phyloP scores from a whole-genome alignment of 2,113 vertebrate genomes.

The Thinocorus orbignyianus region DNA sequence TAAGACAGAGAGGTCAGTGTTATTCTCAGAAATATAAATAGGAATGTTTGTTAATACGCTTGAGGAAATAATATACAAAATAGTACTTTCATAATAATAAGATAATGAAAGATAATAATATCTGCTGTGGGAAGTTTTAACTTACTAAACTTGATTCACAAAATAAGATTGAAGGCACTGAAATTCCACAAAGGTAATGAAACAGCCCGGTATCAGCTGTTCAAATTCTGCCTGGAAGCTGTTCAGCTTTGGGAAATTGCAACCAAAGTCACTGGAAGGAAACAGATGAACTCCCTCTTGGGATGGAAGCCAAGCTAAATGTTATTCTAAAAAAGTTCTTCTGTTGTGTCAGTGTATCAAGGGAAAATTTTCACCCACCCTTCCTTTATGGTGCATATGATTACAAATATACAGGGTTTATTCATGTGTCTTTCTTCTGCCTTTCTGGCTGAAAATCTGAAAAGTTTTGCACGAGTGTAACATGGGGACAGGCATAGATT shows the following conservation, averaged over 20 bases:
- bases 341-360: not conserved
- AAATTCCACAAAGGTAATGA: not conserved
- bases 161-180: not conserved
- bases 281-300: not conserved
- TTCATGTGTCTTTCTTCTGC: not conserved
- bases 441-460: not conserved
- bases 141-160: not conserved
- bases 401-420: not conserved
- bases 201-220: not conserved
- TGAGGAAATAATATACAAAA: not conserved
- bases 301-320: not conserved
- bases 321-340: not conserved
- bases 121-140: not conserved
- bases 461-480: not conserved
- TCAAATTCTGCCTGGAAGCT: not conserved
- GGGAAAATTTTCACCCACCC: not conserved
- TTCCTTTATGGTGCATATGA: not conserved
- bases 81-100: not conserved
- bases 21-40: not conserved
- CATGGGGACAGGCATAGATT: not conserved
- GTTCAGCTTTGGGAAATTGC: not conserved
- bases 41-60: not conserved
- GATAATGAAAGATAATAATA: not conserved
- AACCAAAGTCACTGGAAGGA: not conserved
- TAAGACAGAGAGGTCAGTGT: rapidly evolving